Evolutionary conservation across 1,140 invertebrate genomes (phyloP), one percentile per base, ranked within the genome.

Genomic region (Cydia pomonella): DNA sequence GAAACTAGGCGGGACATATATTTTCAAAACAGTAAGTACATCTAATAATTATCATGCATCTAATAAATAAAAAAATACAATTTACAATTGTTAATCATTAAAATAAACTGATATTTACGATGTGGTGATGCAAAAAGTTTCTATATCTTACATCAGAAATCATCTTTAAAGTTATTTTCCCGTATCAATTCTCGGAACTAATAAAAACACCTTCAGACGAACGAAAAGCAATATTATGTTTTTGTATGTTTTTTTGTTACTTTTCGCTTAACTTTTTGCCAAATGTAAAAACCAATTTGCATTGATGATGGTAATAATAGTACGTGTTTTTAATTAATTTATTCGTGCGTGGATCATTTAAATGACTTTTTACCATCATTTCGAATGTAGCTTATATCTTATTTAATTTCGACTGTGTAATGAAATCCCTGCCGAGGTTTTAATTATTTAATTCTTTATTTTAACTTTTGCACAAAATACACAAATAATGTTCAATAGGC

Each of bases 261-360:
- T 59, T 59, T 59, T 59, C 53, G 53, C 18, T 59, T 23, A 23
- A 59, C 53, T 59, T 59, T 59, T 59, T 59, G 53, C 21, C 21
- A 59, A 7, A 10, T 59, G 5, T 12, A 59, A 59, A 59, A 59
- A 59, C 18, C 0, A 23, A 59, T 59, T 59, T 59, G 53, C 53
- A 59, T 59, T 59, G 16, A 59, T 53, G 50, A 53, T 59, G 53
- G 53, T 59, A 59, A 23, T 59, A 59, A 59, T 23, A 6, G 21
- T 0, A 53, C 50, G 50, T 59, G 53, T 59, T 59, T 21, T 23
- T 59, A 10, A 59, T 23, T 21, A 10, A 23, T 23, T 21, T 59
- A 23, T 23, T 59, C 21, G 10, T 23, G n/a, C 18, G 53, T 23
- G 44, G 12, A 16, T 47, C 13, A 1, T 16, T 47, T 47, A 13